Evolutionary conservation across 2,113 vertebrate species (phyloP), one percentile per base, ranked within the genome.

Genomic region (Cyphomyrus discorhynchus): DNA sequence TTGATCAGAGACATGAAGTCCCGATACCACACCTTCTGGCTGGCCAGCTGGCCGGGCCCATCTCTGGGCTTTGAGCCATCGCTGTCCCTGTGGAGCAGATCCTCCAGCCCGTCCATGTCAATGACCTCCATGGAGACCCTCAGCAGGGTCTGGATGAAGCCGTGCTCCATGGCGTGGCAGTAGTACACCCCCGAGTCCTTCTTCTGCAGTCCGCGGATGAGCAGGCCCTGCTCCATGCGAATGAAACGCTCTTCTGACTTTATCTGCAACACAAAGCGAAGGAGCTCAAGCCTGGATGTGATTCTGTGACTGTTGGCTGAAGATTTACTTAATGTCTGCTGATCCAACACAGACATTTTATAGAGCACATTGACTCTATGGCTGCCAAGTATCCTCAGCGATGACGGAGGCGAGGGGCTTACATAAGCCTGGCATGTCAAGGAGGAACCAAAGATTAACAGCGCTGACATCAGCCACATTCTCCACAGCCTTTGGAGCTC

Each of bases 1-100:
- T 98, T 98, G 86, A 99, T 95, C 27, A 99, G 94, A 90, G 98
- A 98, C 94, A 99, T 97, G 95, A 99, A 99, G 95, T 99, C 98
- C 90, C 98, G 93, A 92, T 99, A 99, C 98, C 98, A 99, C 89
- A 99, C 93, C 93, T 98, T 97, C 88, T 98, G 98, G 92, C 97
- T 98, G 15, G 97, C 96, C 8, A 52, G 89, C 92, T 1, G 82
- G 66, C 0, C 91, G 49, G 1, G 92, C 62, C 93, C 94, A 5
- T 91, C 94, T 11, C 96, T 97, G 91, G 91, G 89, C 91, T 96
- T 96, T 62, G 95, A 91, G 5, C 90, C 92, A 11, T 97, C 96
- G 0, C 96, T 94, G 1, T 95, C 96, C 90, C 96, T 96, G 87
- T 97, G 98, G 49, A 99, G 96, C 88, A 99, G 95, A 91, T 99